phyloP scores from a whole-genome alignment of 2,113 vertebrate species.

The Elgaria multicarinata region DNA sequence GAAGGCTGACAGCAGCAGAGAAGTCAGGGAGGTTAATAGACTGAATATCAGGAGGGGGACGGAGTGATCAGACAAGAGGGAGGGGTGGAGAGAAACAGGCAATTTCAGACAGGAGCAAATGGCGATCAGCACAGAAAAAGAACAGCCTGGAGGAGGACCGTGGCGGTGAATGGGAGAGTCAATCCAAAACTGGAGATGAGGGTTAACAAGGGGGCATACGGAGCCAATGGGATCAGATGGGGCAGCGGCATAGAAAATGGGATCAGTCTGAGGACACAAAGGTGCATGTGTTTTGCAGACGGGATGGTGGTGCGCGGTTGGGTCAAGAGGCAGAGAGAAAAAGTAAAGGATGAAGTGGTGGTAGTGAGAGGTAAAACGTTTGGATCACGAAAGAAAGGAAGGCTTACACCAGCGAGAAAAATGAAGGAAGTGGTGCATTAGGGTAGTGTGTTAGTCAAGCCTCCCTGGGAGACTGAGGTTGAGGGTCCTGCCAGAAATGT shows the following conservation, averaged over 20 bases:
- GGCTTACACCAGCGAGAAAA: neutral
- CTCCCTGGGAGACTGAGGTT: neutral
- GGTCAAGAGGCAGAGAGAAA: neutral
- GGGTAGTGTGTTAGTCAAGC: too few species aligned
- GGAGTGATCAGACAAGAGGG: neutral
- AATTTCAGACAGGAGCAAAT: constrained; percentile 13
- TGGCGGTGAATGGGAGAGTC: neutral
- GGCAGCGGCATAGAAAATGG: neutral
- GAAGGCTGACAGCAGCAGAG: constrained; percentile 12
- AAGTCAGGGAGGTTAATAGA: neutral
- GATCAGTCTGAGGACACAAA: neutral
- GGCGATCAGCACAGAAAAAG: neutral
- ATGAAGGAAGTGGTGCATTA: neutral
- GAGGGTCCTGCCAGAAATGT: neutral
- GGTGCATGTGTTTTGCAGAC: neutral
- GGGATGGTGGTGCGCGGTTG: neutral
- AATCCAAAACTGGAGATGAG: neutral
- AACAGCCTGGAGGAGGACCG: neutral
- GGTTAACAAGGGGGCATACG: neutral
- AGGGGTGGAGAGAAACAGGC: neutral
- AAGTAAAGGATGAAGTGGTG: neutral
- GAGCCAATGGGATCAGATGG: neutral
- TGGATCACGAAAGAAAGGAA: neutral
- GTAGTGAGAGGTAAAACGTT: neutral
- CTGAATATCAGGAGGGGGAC: neutral